Evolutionary conservation across 1,140 invertebrate species (phyloP), one percentile per base, ranked within the genome.

Genomic region (Drosophila kurseongensis): DNA sequence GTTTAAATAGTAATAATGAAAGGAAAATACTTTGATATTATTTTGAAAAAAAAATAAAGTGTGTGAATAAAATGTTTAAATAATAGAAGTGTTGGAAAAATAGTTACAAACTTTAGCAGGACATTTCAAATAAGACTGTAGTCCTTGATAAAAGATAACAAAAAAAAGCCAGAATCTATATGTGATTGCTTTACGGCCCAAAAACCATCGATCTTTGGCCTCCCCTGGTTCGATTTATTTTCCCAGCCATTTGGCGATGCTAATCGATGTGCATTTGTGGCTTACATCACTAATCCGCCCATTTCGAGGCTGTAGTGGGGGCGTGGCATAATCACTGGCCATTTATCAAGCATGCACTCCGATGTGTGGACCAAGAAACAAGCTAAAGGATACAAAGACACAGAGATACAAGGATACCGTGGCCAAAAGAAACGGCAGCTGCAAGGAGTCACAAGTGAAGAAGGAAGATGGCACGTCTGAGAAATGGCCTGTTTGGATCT

Each of bases 401-500:
- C 40, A 32, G 3, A 3, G 40, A 38, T 14, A 18, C 18, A 40
- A 50, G 47, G 44, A 18, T 47, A n/a, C 42, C 13, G 8, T n/a
- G 13, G 12, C 4, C 18, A 40, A 72, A 54, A 36, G 71, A 61
- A 61, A 41, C 59, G 55, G 47, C 72, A 55, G 54, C 61, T 69
- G 50, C 35, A 56, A 67, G 65, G 35, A 68, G 65, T 67, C 61
- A 44, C 42, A 48, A 47, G 6, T 6, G 5, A 14, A 54, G 42
- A 44, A 18, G 23, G 41, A 36, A 35, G 38, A 51, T 47, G 48
- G 67, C 27, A 36, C 42, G 58, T 35, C 73, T 76, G 74, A 76
- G 74, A 60, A 76, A 76, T 77, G 75, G 63, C 73, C 50, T 69
- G 74, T 69, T 61, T 77, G 40, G 44, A 57, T 61, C 65, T n/a